Evolutionary conservation across 2,797 vertebrate genomes (phyloP).

Genomic region (Sebastiscus tertius): DNA sequence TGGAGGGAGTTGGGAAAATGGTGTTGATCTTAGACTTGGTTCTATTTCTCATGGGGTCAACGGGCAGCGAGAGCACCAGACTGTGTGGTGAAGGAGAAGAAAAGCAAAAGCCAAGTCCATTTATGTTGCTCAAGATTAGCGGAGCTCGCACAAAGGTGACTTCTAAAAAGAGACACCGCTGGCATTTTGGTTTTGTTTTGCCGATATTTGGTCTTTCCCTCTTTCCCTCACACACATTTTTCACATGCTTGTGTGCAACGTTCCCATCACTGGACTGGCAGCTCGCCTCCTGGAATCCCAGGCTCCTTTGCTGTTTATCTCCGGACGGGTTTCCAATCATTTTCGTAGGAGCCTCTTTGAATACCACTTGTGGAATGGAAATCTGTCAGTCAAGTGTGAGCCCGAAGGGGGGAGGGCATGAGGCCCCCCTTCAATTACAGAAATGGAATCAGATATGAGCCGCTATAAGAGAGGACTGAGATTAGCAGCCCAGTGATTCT

Average conservation of each 20-base stretch:
- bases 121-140: conserved; percentile 36
- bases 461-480: conserved; percentile 43
- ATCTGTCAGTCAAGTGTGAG: conserved; percentile 63
- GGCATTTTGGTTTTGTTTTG: conserved; percentile 25
- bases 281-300: conserved; percentile 28
- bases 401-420: neutral
- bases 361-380: conserved; percentile 67
- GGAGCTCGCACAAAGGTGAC: conserved; percentile 21
- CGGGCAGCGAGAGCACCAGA: conserved; percentile 1
- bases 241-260: conserved; percentile 19
- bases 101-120: conserved; percentile 22
- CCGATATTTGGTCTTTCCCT: conserved; percentile 3
- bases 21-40: conserved; percentile 31
- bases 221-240: neutral
- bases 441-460: conserved; percentile 72
- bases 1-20: neutral
- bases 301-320: conserved; percentile 26
- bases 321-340: conserved; percentile 57
- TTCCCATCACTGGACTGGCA: conserved; percentile 19
- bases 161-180: conserved; percentile 15
- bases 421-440: conserved; percentile 61
- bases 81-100: neutral
- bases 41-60: conserved; percentile 47
- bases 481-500: conserved; percentile 56
- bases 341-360: conserved; percentile 46